A percentile compares a stretch with the other conserved stretches of the same genome.
phyloP scores from a whole-genome alignment of 2,888 invertebrate species.

The Listrodromus nycthemerus region DNA sequence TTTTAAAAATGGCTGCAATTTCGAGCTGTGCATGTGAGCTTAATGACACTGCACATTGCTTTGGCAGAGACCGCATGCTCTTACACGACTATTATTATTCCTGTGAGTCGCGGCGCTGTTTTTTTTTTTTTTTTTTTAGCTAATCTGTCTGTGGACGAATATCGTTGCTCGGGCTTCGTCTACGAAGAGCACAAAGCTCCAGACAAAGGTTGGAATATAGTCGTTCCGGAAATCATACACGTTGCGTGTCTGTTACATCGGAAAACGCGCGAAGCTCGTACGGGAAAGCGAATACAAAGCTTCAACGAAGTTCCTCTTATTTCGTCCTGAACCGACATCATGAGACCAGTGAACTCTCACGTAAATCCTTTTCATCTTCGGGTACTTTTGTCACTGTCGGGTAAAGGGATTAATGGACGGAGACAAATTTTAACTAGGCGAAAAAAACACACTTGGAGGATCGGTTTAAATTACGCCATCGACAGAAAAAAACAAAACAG shows the following conservation, averaged over 20 bases:
- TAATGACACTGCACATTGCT: conserved; percentile 59
- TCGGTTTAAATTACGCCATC: not conserved
- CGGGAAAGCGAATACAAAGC: conserved; percentile 58
- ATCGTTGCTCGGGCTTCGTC: conserved; percentile 65
- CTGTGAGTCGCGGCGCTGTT: conserved; percentile 26
- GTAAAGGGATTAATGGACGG: not conserved
- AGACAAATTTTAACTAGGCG: not conserved
- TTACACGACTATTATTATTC: conserved; percentile 40
- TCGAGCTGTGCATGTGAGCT: conserved; percentile 56
- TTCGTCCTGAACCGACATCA: not conserved
- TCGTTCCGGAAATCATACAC: conserved; percentile 26
- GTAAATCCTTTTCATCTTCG: not conserved
- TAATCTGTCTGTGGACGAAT: conserved; percentile 69
- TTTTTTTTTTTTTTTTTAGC: conserved; percentile 67
- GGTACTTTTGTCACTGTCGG: not conserved
- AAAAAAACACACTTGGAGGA: not conserved
- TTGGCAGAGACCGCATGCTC: conserved; percentile 50
- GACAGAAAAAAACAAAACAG: not conserved
- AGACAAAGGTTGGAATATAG: conserved; percentile 71
- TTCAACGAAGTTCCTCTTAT: conserved; percentile 44
- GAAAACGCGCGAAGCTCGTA: not conserved
- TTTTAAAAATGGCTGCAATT: conserved; percentile 58
- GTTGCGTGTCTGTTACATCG: conserved; percentile 1
- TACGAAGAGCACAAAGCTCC: conserved; percentile 67
- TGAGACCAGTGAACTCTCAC: not conserved